These are phyloP conservation scores for Coranthus polyacanthus DNA, from an alignment of 2,797 vertebrate genomes.

Conservation along the genomic window DNA sequence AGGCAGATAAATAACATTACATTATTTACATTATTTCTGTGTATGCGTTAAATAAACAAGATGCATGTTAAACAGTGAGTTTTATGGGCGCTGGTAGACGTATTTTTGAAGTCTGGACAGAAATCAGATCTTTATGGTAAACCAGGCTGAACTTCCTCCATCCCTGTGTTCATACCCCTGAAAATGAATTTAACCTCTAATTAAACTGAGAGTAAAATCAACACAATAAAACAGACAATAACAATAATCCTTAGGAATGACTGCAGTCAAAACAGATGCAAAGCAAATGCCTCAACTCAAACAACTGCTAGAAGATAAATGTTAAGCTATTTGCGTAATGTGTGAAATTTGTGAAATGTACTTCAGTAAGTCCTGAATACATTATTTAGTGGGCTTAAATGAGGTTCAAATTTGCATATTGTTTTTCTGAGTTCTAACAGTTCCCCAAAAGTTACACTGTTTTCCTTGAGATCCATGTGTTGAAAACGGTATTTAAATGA, in stretches of 20 bases:
- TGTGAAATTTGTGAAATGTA: neutral
- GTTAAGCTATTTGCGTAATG: neutral
- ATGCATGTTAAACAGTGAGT: neutral
- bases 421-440: neutral
- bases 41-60: neutral
- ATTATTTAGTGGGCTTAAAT: neutral
- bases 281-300: too few relatives aligned
- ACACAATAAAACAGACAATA: too few relatives aligned
- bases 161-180: too few relatives aligned
- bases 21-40: neutral
- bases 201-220: too few relatives aligned
- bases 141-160: too few relatives aligned
- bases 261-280: too few relatives aligned
- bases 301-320: neutral
- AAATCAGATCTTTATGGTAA: too few relatives aligned
- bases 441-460: neutral
- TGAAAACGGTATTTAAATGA: neutral
- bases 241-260: too few relatives aligned
- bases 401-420: neutral
- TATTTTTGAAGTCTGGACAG: too few relatives aligned
- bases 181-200: too few relatives aligned
- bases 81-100: too few relatives aligned
- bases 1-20: neutral
- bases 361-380: neutral
- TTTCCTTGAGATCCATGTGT: neutral